These are phyloP conservation scores for Drosophila prosaltans DNA, from an alignment of 1,140 invertebrate genomes.

Conservation along the genomic window DNA sequence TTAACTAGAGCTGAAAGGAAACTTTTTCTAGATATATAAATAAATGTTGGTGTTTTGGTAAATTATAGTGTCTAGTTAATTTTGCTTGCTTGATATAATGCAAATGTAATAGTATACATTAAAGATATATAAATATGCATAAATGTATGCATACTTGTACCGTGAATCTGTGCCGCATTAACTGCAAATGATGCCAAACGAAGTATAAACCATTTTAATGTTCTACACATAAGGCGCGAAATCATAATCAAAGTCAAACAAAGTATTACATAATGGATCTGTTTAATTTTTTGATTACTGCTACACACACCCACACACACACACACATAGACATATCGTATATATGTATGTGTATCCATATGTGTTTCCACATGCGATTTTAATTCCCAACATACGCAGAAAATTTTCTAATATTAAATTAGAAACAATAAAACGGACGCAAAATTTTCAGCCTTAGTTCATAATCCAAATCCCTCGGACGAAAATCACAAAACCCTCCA, in stretches of 20 bases:
- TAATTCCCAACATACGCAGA: constrained; percentile 38
- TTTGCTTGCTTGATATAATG: constrained; percentile 7
- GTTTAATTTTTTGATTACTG: constrained; percentile 24
- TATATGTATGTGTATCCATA: background rate
- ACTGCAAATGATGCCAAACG: background rate
- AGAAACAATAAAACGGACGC: constrained; percentile 51
- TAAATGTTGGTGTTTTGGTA: constrained; percentile 12
- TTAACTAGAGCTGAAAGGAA: background rate
- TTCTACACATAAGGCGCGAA: constrained; percentile 19
- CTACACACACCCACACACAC: background rate
- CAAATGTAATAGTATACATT: background rate
- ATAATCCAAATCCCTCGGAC: constrained; percentile 36
- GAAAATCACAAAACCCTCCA: constrained; percentile 11
- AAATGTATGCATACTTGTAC: background rate
- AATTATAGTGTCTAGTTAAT: background rate
- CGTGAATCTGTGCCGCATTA: background rate
- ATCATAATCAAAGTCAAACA: constrained; percentile 9
- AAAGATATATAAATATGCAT: too few relatives aligned
- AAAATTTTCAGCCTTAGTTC: constrained; percentile 37
- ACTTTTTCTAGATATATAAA: constrained; percentile 10
- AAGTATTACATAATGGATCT: constrained; percentile 16
- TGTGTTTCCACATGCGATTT: constrained; percentile 1
- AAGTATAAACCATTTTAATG: constrained; percentile 17
- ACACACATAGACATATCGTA: background rate
- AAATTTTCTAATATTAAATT: constrained; percentile 62